Percentiles rank a stretch among this genome's conserved stretches.
Evolutionary conservation across 2,797 vertebrate genomes (phyloP).

Genomic region (Argentina silus): DNA sequence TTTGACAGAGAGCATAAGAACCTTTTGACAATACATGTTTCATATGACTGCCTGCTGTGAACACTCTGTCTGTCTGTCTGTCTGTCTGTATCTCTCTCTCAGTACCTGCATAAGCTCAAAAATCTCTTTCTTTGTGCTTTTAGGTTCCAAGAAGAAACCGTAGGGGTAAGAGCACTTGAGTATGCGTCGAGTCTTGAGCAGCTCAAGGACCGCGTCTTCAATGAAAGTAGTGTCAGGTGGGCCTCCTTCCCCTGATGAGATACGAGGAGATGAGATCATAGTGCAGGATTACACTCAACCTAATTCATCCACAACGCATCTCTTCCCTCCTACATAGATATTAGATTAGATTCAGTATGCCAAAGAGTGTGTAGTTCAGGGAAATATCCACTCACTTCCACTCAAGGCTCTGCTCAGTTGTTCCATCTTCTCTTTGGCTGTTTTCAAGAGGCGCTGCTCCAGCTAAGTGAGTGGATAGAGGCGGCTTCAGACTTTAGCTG

Average conservation of each 20-base stretch:
- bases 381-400: slow-evolving; percentile 83
- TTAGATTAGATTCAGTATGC: neutral
- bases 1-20: neutral
- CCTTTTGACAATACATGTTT: neutral
- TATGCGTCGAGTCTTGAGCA: slow-evolving; percentile 96
- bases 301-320: neutral
- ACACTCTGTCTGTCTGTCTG: neutral
- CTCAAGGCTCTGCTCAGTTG: slow-evolving; percentile 95
- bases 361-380: neutral
- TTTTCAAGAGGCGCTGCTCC: slow-evolving; percentile 97
- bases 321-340: neutral
- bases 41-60: too few species aligned
- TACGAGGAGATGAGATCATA: neutral
- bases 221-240: slow-evolving; percentile 99
- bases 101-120: slow-evolving; percentile 99
- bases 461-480: slow-evolving; percentile 77
- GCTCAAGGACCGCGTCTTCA: slow-evolving; percentile 97
- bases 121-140: slow-evolving; percentile 99
- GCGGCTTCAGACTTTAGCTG: neutral
- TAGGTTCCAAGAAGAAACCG: slow-evolving; percentile 98
- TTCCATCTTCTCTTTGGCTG: slow-evolving; percentile 99
- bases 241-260: slow-evolving; percentile 85
- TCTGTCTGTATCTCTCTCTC: neutral
- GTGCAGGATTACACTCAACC: neutral
- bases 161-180: slow-evolving; percentile 99